These are phyloP conservation scores for Lethrus apterus DNA, from an alignment of 1,140 invertebrate genomes.

Conservation along the genomic window DNA sequence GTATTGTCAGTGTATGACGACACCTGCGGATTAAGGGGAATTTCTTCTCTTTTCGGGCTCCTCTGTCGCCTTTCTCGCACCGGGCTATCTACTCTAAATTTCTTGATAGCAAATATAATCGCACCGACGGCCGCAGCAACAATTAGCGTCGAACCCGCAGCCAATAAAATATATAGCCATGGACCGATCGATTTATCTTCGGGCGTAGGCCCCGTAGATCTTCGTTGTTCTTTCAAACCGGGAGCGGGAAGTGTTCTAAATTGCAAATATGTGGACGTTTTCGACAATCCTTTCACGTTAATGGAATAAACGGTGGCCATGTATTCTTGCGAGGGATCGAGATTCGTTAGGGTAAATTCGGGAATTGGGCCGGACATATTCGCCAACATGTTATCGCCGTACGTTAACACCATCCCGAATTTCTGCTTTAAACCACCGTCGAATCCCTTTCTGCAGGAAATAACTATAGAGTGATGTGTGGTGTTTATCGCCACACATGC, in stretches of 20 bases:
- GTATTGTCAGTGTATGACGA: slow-evolving; percentile 29
- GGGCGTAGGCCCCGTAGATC: slow-evolving; percentile 32
- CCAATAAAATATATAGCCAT: slow-evolving; percentile 38
- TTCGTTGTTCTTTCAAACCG: slow-evolving; percentile 37
- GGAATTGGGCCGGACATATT: slow-evolving; percentile 33
- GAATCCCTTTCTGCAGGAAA: slow-evolving; percentile 42
- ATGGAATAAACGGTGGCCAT: slow-evolving; percentile 47
- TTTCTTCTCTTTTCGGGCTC: slow-evolving; percentile 33
- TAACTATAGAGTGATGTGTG: slow-evolving; percentile 44
- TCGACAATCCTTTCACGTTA: slow-evolving; percentile 49
- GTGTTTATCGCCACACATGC: slow-evolving; percentile 44
- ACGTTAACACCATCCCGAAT: slow-evolving; percentile 40
- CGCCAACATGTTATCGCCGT: slow-evolving; percentile 29
- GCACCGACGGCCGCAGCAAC: slow-evolving; percentile 34
- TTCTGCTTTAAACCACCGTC: slow-evolving; percentile 40
- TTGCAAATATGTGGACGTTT: slow-evolving; percentile 24
- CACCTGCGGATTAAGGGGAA: slow-evolving; percentile 29
- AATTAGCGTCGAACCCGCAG: slow-evolving; percentile 37
- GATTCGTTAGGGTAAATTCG: slow-evolving; percentile 39
- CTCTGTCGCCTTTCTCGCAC: slow-evolving; percentile 30
- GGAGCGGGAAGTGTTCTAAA: slow-evolving; percentile 34
- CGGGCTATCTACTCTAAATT: slow-evolving; percentile 37
- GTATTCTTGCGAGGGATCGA: slow-evolving; percentile 43
- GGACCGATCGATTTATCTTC: slow-evolving; percentile 27
- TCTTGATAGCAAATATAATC: slow-evolving; percentile 34